A percentile compares a stretch with the other conserved stretches of the same genome.
Evolutionary conservation across 2,113 vertebrate species (phyloP).

Genomic region (Indicator indicator): DNA sequence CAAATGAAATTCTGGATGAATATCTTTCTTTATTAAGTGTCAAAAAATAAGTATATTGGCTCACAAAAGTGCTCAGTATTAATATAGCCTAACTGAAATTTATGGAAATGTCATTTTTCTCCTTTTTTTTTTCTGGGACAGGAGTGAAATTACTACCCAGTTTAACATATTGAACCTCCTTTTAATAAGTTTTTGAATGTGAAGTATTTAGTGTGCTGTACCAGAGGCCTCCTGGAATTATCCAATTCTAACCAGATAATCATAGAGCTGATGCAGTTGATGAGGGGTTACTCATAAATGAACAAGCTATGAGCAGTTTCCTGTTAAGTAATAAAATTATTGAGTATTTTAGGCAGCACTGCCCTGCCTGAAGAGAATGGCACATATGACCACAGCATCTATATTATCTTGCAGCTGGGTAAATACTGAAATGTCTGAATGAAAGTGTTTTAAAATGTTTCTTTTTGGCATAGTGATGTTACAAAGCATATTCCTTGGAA

Average conservation of each 20-base stretch:
- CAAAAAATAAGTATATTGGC: neutral
- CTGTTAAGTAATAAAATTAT: slow-evolving; percentile 5
- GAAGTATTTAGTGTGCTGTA: neutral
- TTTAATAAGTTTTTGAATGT: neutral
- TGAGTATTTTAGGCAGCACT: neutral
- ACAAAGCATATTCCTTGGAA: neutral
- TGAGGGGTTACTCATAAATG: neutral
- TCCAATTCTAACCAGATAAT: neutral
- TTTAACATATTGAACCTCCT: neutral
- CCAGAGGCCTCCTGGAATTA: neutral
- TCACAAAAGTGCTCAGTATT: neutral
- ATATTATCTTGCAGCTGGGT: neutral
- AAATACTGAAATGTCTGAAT: neutral
- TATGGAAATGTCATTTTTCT: neutral
- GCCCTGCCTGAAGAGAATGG: neutral
- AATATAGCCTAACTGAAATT: neutral
- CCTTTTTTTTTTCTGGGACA: neutral
- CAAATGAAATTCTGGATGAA: neutral
- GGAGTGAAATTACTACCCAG: slow-evolving; percentile 1
- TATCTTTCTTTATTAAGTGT: neutral
- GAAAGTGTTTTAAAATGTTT: neutral
- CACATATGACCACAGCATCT: neutral
- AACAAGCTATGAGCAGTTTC: slow-evolving; percentile 11
- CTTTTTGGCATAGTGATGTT: neutral
- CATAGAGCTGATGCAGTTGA: neutral